Evolutionary conservation across 2,797 vertebrate species (phyloP), one percentile per base, ranked within the genome.

Genomic region (Salmo trutta): DNA sequence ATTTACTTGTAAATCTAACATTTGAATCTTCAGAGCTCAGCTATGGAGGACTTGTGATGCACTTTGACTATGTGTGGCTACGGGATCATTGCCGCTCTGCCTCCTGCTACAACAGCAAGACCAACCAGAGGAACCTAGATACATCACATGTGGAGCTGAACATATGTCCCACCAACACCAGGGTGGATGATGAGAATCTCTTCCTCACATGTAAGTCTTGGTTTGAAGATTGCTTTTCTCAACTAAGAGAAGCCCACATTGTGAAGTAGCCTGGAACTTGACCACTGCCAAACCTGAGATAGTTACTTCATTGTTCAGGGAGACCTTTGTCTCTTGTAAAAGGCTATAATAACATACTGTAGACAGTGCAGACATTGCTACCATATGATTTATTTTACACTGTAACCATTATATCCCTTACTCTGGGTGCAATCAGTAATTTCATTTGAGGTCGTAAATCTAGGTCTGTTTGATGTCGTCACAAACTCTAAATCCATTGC

Each of bases 11-110:
- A 68, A 68, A 16, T 29, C 7, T 72, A 5, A 51, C n/a, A 10
- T 27, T 6, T 75, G 14, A 47, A 77, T 79, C 53, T 77, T 5
- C 89, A 99, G 97, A 95, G 87, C 82, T 98, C 5, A 83, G 82
- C 12, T 93, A 94, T 0, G 90, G 84, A 0, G 91, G 90, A 47
- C 91, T 86, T 0, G 75, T 87, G 76, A 95, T 97, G 95, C 93
- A 83, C 31, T 93, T 99, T 3, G 94, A 96, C 76, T 98, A 97
- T 0, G 93, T 98, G 64, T 99, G 98, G 98, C 94, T 99, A 83
- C 90, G 97, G 59, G 97, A 99, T 77, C 96, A 98, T 91, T 99
- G 98, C 84, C 95, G 94, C 77, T 97, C 97, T 0, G 91, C 93
- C 0, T 94, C 95, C 8, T 97, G 96, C 65, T 98, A 93, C 91